Conservation (phyloP, 2,797 vertebrate species). For the Scarus forsteni region DNA sequence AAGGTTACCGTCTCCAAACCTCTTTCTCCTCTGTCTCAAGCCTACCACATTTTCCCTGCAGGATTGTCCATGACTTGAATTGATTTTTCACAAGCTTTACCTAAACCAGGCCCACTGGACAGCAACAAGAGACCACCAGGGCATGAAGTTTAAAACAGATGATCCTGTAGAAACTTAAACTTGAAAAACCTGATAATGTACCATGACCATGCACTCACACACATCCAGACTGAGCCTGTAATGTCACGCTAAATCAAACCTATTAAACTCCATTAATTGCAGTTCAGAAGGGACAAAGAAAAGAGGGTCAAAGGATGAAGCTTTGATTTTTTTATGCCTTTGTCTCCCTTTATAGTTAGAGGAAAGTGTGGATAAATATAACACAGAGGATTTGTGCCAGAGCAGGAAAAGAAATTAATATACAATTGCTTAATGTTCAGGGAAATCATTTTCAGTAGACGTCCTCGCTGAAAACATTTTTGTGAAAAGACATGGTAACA, state of each 20-base stretch:
- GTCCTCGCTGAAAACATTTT: constrained; percentile 56
- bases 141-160: constrained; percentile 50
- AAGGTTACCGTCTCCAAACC: constrained; percentile 19
- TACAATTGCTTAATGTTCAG: constrained; percentile 65
- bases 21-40: constrained; percentile 33
- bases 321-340: constrained; percentile 31
- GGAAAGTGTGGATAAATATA: constrained; percentile 28
- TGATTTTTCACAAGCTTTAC: constrained; percentile 59
- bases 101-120: constrained; percentile 52
- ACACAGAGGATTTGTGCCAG: constrained; percentile 27
- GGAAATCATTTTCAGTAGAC: constrained; percentile 41
- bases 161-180: constrained; percentile 48
- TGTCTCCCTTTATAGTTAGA: constrained; percentile 29
- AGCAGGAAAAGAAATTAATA: constrained; percentile 68
- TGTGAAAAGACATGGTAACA: constrained; percentile 61
- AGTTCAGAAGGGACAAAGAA: constrained; percentile 52
- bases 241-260: constrained; percentile 56
- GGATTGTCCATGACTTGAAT: constrained; percentile 39
- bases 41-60: constrained; percentile 37
- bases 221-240: constrained; percentile 40
- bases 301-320: constrained; percentile 54
- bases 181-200: constrained; percentile 47
- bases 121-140: constrained; percentile 34
- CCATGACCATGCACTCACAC: constrained; percentile 24
- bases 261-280: constrained; percentile 58